Evolutionary conservation across 2,113 vertebrate genomes (phyloP), one percentile per base, ranked within the genome.

Genomic region (Rhizomys pruinosus): DNA sequence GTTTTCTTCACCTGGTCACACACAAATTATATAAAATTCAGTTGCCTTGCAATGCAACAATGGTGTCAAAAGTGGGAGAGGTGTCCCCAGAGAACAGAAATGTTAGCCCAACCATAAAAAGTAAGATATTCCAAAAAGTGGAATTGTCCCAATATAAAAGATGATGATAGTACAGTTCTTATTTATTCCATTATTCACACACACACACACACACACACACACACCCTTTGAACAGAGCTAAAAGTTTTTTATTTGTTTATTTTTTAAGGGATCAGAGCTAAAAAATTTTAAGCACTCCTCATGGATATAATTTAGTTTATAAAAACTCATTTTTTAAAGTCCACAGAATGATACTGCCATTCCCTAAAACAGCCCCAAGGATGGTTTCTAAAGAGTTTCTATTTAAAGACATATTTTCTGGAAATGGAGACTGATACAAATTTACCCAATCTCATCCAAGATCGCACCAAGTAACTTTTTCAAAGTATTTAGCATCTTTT

Each of bases 1-100:
- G 98, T 96, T 98, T 97, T 98, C 98, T 98, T 98, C 98, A 98
- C 98, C 99, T 99, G 98, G 97, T 98, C 98, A 98, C 92, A 98
- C 98, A 98, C 96, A 98, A 98, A 98, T 98, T 95, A 96, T 93
- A 96, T 92, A 98, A 97, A 96, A 89, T 97, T 98, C 97, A 98
- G 96, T 97, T 95, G 96, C 92, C 74, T 97, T n/a, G 32, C 68
- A 96, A 95, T 92, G 96, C 88, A 98, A 95, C 88, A 95, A 95
- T 15, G 81, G 2, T 89, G 89, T 94, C 95, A 95, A 63, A 97
- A 96, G 93, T 94, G 90, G 93, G 93, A 96, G 94, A 90, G 91
- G 95, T 86, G 90, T 64, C 85, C 84, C 82, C 94, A 95, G 73
- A 97, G 55, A 95, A 94, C 4, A 69, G 27, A 87, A 93, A 44